Evolutionary conservation across 2,888 invertebrate genomes (phyloP).

Genomic region (Abscondita cerata): DNA sequence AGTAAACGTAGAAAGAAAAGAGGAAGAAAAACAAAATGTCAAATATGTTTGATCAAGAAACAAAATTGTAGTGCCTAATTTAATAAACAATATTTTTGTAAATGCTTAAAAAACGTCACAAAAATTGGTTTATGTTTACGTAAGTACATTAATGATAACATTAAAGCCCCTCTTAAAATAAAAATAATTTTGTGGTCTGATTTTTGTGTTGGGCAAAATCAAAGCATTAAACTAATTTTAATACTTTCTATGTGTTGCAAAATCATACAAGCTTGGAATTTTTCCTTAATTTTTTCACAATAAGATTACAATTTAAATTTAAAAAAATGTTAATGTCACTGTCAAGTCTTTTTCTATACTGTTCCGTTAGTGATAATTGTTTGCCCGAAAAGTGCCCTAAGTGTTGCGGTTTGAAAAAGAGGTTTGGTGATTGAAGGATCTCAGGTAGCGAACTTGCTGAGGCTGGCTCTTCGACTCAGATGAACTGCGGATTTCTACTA

Average conservation of each 20-base stretch:
- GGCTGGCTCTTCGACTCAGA: no score
- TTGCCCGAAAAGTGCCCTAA: no score
- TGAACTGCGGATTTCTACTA: no score
- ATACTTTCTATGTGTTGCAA: slow-evolving; percentile 35
- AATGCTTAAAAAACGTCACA: not conserved
- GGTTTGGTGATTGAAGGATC: no score
- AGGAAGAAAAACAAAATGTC: slow-evolving; percentile 3
- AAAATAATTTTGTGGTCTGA: slow-evolving; percentile 20
- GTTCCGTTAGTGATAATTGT: no score
- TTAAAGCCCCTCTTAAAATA: slow-evolving; percentile 1
- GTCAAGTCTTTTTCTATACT: no score
- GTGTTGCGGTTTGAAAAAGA: no score
- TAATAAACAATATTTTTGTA: not conserved
- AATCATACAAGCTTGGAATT: slow-evolving; percentile 32
- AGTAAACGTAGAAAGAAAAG: slow-evolving; percentile 1
- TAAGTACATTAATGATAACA: slow-evolving; percentile 15
- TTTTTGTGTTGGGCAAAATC: slow-evolving; percentile 42
- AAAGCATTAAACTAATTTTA: slow-evolving; percentile 39
- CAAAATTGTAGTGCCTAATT: slow-evolving; percentile 1
- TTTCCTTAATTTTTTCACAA: slow-evolving; percentile 35
- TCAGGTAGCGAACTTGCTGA: no score
- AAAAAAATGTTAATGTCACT: no score
- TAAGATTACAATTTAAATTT: no score
- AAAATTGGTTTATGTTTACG: slow-evolving; percentile 40
- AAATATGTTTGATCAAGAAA: slow-evolving; percentile 1